Evolutionary conservation across 2,113 vertebrate species (phyloP).

Genomic region (Xiphophorus couchianus): DNA sequence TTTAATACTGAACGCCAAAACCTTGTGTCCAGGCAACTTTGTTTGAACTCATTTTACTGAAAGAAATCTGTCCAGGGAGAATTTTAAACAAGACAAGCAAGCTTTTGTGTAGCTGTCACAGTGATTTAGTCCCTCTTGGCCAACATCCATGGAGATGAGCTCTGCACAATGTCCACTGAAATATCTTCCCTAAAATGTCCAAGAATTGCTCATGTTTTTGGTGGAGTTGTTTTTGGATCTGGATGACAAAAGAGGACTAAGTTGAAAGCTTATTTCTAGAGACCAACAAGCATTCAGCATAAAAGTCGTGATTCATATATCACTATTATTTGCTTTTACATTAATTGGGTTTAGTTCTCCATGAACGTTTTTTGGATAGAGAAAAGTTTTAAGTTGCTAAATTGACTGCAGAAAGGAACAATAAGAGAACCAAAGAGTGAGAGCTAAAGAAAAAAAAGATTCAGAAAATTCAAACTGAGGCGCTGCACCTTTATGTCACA

Average conservation of each 20-base stretch:
- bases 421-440: constrained; percentile 4
- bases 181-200: not conserved
- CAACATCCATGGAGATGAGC: not conserved
- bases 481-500: constrained; percentile 63
- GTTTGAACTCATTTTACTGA: too few relatives aligned
- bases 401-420: not conserved
- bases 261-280: not conserved
- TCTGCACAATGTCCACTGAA: not conserved
- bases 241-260: not conserved
- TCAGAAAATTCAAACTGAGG: constrained; percentile 27
- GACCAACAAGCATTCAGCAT: not conserved
- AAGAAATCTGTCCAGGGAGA: too few relatives aligned
- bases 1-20: not conserved
- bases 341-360: not conserved
- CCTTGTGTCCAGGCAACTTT: too few relatives aligned
- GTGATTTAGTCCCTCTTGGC: not conserved
- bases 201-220: not conserved
- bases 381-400: not conserved
- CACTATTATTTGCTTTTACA: not conserved
- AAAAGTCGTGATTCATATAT: too few relatives aligned
- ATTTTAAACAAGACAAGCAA: too few relatives aligned
- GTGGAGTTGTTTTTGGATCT: not conserved
- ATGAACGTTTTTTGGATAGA: not conserved
- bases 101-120: not conserved
- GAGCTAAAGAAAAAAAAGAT: constrained; percentile 7